Base-by-base conservation (phyloP, 2,113 vertebrate species). In the Arenaria interpres region DNA sequence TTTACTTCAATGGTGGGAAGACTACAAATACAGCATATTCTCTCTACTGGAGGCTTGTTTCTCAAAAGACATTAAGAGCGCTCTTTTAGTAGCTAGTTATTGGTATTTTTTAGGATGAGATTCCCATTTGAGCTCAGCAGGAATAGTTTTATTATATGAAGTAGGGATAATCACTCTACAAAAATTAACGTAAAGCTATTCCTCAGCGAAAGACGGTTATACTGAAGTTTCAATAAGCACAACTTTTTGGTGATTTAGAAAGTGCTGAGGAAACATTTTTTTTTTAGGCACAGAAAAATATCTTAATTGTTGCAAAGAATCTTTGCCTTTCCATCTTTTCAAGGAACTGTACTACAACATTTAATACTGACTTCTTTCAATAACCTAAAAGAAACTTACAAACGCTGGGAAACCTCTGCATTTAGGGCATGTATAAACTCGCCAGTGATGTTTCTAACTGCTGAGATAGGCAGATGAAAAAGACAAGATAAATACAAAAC, bases 401-500 rank as follows among this genome's bases (percentile, higher is more conserved):
- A 83, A 86, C 33, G 37, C 41, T 81, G 68, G 56, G 76, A 88
- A 95, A 92, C n/a, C 37, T 68, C 76, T n/a, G 11, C 22, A n/a
- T 69, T 90, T 77, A 74, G 9, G 60, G 79, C 90, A 71, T 66
- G 93, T 67, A 84, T 71, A 74, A 77, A 84, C 94, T 81, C 0
- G 68, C 54, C 75, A 67, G 77, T 15, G 27, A 48, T 66, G 63
- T n/a, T 92, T 86, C 54, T 67, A 88, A 54, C 75, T 86, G 54
- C 79, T 76, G 41, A 92, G 85, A 94, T 76, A 92, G 12, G 33
- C 59, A 86, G 86, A 96, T 89, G 45, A 84, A 90, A 92, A 90
- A 48, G 23, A 62, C 48, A 82, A 95, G 85, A 81, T 87, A 94
- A 88, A 83, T 20, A 90, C 9, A 69, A 79, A 93, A 72, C 67